These are phyloP conservation scores for Choloepus didactylus DNA, from an alignment of 2,797 vertebrate species.

Conservation along the genomic window DNA sequence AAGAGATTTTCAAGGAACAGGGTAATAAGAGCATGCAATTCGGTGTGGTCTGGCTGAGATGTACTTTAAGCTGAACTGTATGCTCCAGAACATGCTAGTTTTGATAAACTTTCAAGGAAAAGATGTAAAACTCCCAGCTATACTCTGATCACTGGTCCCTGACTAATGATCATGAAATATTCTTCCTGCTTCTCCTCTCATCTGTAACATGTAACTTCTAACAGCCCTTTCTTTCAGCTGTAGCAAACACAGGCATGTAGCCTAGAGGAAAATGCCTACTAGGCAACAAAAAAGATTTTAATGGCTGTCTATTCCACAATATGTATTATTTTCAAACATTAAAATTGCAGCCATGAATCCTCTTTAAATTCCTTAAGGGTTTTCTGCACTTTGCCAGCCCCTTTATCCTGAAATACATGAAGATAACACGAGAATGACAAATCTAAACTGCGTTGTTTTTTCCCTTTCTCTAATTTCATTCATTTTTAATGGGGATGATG, in stretches of 20 bases:
- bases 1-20: not conserved
- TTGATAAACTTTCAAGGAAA: constrained; percentile 55
- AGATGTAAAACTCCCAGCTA: not conserved
- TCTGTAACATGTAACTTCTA: not conserved
- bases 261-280: constrained; percentile 52
- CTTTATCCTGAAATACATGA: constrained; percentile 58
- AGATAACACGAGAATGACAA: constrained; percentile 68
- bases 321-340: constrained; percentile 51
- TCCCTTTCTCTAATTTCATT: constrained; percentile 74
- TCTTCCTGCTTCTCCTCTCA: constrained; percentile 44
- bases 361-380: constrained; percentile 42
- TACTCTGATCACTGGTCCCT: constrained; percentile 18
- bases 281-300: constrained; percentile 63
- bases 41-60: not conserved
- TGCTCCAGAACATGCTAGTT: not conserved
- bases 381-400: not conserved
- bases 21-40: not conserved
- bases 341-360: constrained; percentile 58
- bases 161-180: constrained; percentile 40
- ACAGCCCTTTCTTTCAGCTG: constrained; percentile 9
- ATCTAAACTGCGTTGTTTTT: constrained; percentile 61
- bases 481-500: constrained; percentile 78
- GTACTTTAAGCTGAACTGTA: not conserved
- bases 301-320: constrained; percentile 41
- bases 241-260: constrained; percentile 11